Evolutionary conservation across 2,888 invertebrate genomes (phyloP), one percentile per base, ranked within the genome.

Genomic region (Macroteleia sp.): DNA sequence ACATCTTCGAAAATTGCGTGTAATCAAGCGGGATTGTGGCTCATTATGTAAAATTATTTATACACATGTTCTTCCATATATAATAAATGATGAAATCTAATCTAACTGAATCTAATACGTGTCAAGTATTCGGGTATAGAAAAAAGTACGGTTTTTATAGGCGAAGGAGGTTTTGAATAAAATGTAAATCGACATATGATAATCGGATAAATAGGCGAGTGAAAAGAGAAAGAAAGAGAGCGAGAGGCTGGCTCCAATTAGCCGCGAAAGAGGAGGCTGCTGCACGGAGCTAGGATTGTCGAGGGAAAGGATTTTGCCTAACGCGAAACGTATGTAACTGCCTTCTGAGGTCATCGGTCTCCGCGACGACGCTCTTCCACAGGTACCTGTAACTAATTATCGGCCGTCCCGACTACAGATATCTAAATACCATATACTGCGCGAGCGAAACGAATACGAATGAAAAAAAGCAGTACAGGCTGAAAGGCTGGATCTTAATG

Each of bases 241-340:
- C 44, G 69, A 64, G 71, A 75, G 69, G 69, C 46, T 54, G 79
- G 71, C 69, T 75, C 81, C 79, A 81, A 81, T 81, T 81, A 81
- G 81, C 79, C 57, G 80, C 74, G 70, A 77, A 79, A 79, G 79
- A 81, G 64, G 70, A 79, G 77, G 57, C 77, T 71, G 76, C 69
- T 48, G 62, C 64, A 52, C 57, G 76, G 66, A 39, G 61, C 61
- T 70, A 28, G 74, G 74, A 73, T 77, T 62, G 61, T 59, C 80
- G 76, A 77, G 78, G 75, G 76, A 80, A 81, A 81, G 81, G 81
- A 79, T 80, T 75, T 61, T 75, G 66, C 74, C 80, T 78, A 78
- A 78, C 77, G 77, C 71, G 67, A 73, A 78, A 81, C 74, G 78
- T 74, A 74, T 81, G 81, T 81, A 81, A 79, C 78, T 78, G 78